Evolutionary conservation across 1,140 invertebrate species (phyloP), one percentile per base, ranked within the genome.

Genomic region (Drosophila santomea): DNA sequence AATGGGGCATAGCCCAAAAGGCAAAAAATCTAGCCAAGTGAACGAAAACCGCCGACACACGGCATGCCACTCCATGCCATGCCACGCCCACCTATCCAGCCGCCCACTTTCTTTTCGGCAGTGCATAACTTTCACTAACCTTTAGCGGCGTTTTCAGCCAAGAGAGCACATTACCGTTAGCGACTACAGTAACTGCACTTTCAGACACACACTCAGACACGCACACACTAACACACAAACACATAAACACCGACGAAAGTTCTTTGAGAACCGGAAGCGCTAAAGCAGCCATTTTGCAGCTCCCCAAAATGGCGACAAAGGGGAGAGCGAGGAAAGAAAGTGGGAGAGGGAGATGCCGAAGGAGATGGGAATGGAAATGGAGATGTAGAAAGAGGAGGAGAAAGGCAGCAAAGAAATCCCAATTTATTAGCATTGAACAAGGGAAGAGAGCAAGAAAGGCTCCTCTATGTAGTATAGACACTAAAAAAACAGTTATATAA

Each of bases 101-200:
- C 11, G 11, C 20, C 35, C 5, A 12, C 14, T 25, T n/a, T 41
- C 54, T 44, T 41, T 8, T 77, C 69, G 74, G 57, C 38, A 77
- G 74, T 77, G 61, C 74, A 76, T 77, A 77, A 77, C 74, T 77
- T 77, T 77, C 64, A 62, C 74, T 77, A 77, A 77, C 74, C 74
- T 77, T 77, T 77, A 48, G 74, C 50, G 63, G 56, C 74, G 72
- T 55, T 66, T 59, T 61, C 48, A 41, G 72, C 72, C 73, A 66
- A 41, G 63, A 61, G 56, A 55, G 63, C 73, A 77, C 74, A 77
- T 77, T 69, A 77, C 73, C 74, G 74, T 77, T 77, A 77, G 73
- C 41, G 45, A 56, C 62, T 56, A 75, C 52, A 55, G 38, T 50
- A 71, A 72, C 68, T 72, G 68, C 68, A 72, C 25, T 72, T 71